These are phyloP conservation scores for Cerceris ruficornis DNA, from an alignment of 2,888 invertebrate species.

Conservation along the genomic window DNA sequence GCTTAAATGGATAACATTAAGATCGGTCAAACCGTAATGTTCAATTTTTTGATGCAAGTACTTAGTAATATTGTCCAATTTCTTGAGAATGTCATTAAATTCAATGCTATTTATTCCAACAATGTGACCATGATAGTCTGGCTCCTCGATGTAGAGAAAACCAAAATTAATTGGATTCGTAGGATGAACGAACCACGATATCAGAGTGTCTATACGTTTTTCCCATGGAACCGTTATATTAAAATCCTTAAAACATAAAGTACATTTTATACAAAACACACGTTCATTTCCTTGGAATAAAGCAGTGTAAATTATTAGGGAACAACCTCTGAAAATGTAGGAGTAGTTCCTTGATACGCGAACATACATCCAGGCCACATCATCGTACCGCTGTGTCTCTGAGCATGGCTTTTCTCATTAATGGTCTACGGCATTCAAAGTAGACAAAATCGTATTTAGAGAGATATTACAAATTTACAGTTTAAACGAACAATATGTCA, in stretches of 20 bases:
- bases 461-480: background rate
- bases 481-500: background rate
- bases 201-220: constrained; percentile 83
- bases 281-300: background rate
- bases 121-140: constrained; percentile 86
- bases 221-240: constrained; percentile 81
- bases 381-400: constrained; percentile 85
- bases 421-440: constrained; percentile 80
- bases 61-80: constrained; percentile 83
- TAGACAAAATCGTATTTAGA: background rate
- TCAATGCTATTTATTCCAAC: constrained; percentile 83
- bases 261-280: background rate
- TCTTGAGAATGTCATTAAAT: constrained; percentile 80
- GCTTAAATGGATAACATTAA: constrained; percentile 87
- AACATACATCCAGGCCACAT: constrained; percentile 88
- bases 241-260: constrained; percentile 71
- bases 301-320: constrained; percentile 1
- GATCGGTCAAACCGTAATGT: constrained; percentile 82
- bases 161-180: constrained; percentile 86
- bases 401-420: constrained; percentile 83
- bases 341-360: constrained; percentile 82
- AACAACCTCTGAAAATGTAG: constrained; percentile 80
- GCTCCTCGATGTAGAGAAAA: constrained; percentile 87
- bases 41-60: constrained; percentile 84
- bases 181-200: constrained; percentile 85